Evolutionary conservation across 53 echinoderm and acorn worm genomes (phyloP).

Genomic region (Holothuria leucospilota): DNA sequence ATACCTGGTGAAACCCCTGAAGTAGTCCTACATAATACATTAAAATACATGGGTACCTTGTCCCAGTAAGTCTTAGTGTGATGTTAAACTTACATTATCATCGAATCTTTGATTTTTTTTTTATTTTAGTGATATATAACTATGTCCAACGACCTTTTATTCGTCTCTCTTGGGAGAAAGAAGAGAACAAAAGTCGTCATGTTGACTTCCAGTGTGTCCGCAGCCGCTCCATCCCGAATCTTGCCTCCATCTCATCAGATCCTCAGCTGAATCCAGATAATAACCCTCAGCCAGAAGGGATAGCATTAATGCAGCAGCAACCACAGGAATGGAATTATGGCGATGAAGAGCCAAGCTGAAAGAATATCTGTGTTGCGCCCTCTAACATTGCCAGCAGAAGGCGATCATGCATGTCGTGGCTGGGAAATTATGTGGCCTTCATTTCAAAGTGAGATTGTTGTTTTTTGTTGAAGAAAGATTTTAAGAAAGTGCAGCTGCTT

Average conservation of each 20-base stretch:
- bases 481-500: no score
- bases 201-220: conserved; percentile 99
- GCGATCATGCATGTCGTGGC: no score
- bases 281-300: conserved; percentile 83
- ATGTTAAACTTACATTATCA: no score
- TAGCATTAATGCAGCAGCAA: conserved; percentile 79
- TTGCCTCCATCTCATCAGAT: conserved; percentile 73
- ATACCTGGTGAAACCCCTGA: no score
- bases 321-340: conserved; percentile 52
- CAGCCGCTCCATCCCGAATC: conserved; percentile 96
- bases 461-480: no score
- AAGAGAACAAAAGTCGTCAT: conserved; percentile 94
- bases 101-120: no score
- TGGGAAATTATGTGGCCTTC: no score
- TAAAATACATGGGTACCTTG: background rate
- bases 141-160: conserved; percentile 95
- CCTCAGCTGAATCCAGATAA: conserved; percentile 71
- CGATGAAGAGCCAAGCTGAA: conserved; percentile 47
- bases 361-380: no score
- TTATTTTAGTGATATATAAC: conserved; percentile 86
- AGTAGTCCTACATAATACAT: no score
- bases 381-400: no score
- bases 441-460: no score
- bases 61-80: background rate
- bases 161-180: conserved; percentile 99